Base-by-base conservation (phyloP, 2,888 invertebrate genomes). In the Nephrotoma guestfalica region DNA sequence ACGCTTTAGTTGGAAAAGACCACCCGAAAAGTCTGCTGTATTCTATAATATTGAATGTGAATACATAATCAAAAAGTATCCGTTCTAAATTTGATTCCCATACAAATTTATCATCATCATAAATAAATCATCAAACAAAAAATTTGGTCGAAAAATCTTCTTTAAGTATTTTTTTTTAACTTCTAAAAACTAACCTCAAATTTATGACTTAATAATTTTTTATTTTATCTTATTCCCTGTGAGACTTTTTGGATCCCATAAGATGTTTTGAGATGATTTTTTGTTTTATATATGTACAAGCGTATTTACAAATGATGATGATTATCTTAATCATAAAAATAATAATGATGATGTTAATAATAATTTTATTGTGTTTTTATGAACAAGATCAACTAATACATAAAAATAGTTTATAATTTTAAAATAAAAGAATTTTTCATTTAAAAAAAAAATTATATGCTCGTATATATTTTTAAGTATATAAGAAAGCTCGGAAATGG, bases 161-260 rank as follows among this genome's bases (percentile, higher is more conserved):
- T 71, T 57, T 71, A 71, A 71, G 71, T 71, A 71, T 71, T 71
- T 71, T 57, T 51, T 57, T 51, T 51, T 15, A 15, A 9, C 30
- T 71, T 57, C 57, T 30, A 71, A 30, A 71, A 71, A 71, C 71
- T 71, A 71, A 71, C 71, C 71, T 71, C 71, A 71, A 71, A 71
- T 71, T 71, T 71, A 71, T 71, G 71, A 71, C 71, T 71, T 71
- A 71, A 71, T 71, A 71, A 41, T 84, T 84, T 84, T 84, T 41
- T 84, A 15, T 84, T 84, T 41, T 84, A 41, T 41, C 42, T 84
- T 84, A 41, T 41, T 41, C 42, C 41, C 41, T 84, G 84, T 41
- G 84, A 84, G 84, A 84, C 84, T 84, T 84, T 84, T 84, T 84
- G 84, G 84, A 42, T 84, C 84, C 84, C 84, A 84, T 41, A 41